Evolutionary conservation across 2,888 invertebrate genomes (phyloP).

Genomic region (Hypselothyrea guttata): DNA sequence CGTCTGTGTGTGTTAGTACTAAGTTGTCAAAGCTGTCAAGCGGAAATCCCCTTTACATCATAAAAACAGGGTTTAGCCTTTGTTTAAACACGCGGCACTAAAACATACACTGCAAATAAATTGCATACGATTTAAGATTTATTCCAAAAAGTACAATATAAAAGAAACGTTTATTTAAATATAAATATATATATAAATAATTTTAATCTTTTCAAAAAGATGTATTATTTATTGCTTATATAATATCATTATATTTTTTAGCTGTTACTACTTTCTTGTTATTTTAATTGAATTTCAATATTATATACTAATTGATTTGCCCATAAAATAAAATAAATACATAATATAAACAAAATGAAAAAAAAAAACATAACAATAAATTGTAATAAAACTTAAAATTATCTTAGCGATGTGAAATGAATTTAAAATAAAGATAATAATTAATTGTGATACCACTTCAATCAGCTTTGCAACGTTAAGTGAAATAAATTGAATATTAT

Average conservation of each 20-base stretch:
- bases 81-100: neutral
- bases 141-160: no score
- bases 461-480: no score
- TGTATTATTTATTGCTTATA: no score
- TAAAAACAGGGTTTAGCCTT: conserved; percentile 32
- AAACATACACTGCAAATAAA: conserved; percentile 18
- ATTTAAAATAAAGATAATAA: no score
- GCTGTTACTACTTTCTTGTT: no score
- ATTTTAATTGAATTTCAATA: no score
- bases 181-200: neutral
- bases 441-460: no score
- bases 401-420: neutral
- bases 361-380: neutral
- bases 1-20: conserved; percentile 33
- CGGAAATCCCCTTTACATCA: conserved; percentile 72
- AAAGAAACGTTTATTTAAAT: neutral
- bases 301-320: neutral
- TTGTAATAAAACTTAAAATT: neutral
- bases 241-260: no score
- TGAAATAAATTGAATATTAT: neutral
- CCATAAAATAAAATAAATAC: neutral
- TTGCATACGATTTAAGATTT: no score
- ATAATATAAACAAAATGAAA: neutral
- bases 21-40: conserved; percentile 75
- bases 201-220: neutral